These are phyloP conservation scores for Whitmania pigra DNA, from an alignment of 1,140 invertebrate species.

Conservation along the genomic window DNA sequence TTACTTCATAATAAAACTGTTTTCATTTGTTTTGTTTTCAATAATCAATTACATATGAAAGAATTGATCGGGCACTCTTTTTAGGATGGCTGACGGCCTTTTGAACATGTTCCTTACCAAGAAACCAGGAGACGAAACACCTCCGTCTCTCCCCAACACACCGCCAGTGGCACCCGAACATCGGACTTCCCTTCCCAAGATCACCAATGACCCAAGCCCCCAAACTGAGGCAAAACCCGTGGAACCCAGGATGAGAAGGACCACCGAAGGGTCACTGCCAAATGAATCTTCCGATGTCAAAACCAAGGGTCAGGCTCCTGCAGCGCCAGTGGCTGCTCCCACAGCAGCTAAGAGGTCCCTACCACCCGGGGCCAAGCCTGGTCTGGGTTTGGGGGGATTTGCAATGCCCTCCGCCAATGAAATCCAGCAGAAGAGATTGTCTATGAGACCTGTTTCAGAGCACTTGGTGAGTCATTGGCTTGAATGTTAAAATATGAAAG, in stretches of 20 bases:
- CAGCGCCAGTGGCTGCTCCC: not conserved
- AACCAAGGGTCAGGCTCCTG: not conserved
- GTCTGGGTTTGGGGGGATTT: not conserved
- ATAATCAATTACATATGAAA: too few relatives aligned
- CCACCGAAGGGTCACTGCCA: not conserved
- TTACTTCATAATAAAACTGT: too few relatives aligned
- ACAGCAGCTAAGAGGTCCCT: not conserved
- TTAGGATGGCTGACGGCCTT: too few relatives aligned
- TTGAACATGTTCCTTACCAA: too few relatives aligned
- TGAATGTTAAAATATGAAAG: too few relatives aligned
- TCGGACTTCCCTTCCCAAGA: not conserved
- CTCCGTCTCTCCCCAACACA: too few relatives aligned
- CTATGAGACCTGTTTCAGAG: not conserved
- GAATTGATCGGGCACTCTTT: too few relatives aligned
- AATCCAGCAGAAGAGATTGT: conserved; percentile 8
- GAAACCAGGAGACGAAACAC: too few relatives aligned
- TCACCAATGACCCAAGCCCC: not conserved
- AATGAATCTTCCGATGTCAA: not conserved
- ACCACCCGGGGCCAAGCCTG: not conserved
- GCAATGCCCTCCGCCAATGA: not conserved
- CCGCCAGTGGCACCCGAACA: too few relatives aligned
- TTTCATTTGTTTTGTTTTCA: too few relatives aligned
- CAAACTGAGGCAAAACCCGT: not conserved
- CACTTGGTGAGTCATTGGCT: not conserved
- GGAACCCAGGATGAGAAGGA: not conserved